Evolutionary conservation across 2,888 invertebrate genomes (phyloP).

Genomic region (Stenodema calcarata): DNA sequence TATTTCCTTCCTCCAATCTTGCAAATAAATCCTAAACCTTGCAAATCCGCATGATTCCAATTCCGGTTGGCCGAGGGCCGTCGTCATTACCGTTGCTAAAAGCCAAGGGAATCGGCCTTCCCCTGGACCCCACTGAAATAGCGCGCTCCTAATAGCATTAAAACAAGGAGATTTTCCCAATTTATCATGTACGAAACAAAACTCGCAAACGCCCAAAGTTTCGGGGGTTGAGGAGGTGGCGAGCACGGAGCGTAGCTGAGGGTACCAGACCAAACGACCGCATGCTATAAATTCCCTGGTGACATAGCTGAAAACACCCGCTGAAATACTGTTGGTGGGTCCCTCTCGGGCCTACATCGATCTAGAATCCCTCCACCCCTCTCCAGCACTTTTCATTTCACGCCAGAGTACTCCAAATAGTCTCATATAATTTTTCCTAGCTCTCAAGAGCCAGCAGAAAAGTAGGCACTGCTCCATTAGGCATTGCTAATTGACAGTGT

Average conservation of each 20-base stretch:
- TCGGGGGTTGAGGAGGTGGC: not conserved
- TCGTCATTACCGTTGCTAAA: not conserved
- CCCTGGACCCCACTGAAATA: not conserved
- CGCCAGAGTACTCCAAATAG: slow-evolving; percentile 31
- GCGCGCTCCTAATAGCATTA: slow-evolving; percentile 23
- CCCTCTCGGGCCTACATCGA: slow-evolving; percentile 8
- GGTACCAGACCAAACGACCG: slow-evolving; percentile 33
- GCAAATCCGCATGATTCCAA: not conserved
- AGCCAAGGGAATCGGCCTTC: not conserved
- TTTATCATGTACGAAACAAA: slow-evolving; percentile 32
- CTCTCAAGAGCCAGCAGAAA: not conserved
- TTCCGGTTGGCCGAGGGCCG: not conserved
- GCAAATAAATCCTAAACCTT: not conserved
- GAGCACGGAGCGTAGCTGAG: slow-evolving; percentile 17
- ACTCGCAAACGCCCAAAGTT: slow-evolving; percentile 6
- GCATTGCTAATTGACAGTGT: too few species aligned
- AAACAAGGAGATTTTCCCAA: slow-evolving; percentile 36
- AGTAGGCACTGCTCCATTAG: too few species aligned
- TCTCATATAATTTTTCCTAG: not conserved
- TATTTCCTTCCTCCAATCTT: not conserved
- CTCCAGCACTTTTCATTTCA: slow-evolving; percentile 30
- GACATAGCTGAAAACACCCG: slow-evolving; percentile 38
- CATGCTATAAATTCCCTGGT: slow-evolving; percentile 40
- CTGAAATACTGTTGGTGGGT: slow-evolving; percentile 29
- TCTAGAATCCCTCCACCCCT: not conserved